Percentiles rank a stretch among this genome's conserved stretches.
Evolutionary conservation across 1,140 invertebrate species (phyloP).

Genomic region (Drosophila littoralis): DNA sequence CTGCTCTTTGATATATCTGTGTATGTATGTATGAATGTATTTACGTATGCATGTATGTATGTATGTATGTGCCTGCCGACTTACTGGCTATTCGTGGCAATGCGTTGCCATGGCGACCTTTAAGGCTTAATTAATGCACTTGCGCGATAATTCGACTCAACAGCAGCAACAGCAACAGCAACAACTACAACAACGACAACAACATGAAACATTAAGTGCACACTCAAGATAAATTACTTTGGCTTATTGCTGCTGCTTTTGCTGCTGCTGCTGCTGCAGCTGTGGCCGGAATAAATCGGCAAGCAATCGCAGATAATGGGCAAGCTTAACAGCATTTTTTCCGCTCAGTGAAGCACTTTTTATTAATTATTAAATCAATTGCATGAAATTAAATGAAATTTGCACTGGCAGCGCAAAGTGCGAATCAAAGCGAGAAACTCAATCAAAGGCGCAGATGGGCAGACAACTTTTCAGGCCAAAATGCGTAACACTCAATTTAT

Average conservation of each 20-base stretch:
- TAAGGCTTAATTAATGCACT: slow-evolving; percentile 77
- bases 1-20: not conserved
- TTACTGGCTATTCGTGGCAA: not conserved
- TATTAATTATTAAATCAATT: slow-evolving; percentile 69
- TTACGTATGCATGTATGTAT: not conserved
- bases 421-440: slow-evolving; percentile 30
- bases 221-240: slow-evolving; percentile 80
- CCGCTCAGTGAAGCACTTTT: slow-evolving; percentile 4
- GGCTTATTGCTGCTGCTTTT: slow-evolving; percentile 33
- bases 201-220: slow-evolving; percentile 62
- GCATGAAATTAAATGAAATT: slow-evolving; percentile 57
- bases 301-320: slow-evolving; percentile 53
- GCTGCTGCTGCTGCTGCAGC: not conserved
- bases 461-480: not conserved
- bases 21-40: not conserved
- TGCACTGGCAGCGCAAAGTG: slow-evolving; percentile 13
- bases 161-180: slow-evolving; percentile 8
- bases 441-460: slow-evolving; percentile 30
- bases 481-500: slow-evolving; percentile 2
- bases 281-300: not conserved
- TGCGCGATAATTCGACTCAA: slow-evolving; percentile 67
- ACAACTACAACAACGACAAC: slow-evolving; percentile 15
- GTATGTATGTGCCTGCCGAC: not conserved
- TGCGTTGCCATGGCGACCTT: slow-evolving; percentile 62
- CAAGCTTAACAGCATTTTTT: slow-evolving; percentile 48